phyloP scores from a whole-genome alignment of 1,140 invertebrate genomes.

The Sarcophaga peregrina region DNA sequence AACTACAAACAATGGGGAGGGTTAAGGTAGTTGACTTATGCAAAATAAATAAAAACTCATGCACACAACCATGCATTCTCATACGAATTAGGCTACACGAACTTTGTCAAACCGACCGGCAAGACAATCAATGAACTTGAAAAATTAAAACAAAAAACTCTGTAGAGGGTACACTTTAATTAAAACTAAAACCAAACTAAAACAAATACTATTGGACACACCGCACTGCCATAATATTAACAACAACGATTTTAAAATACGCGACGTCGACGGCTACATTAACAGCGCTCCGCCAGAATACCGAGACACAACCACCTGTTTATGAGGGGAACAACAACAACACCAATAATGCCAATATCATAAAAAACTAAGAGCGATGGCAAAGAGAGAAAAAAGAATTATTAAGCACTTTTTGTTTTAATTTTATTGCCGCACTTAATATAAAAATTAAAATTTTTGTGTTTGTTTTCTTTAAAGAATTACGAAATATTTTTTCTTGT shows the following conservation, averaged over 20 bases:
- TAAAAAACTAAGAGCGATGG: neutral
- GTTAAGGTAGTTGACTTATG: neutral
- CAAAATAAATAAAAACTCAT: conserved; percentile 4
- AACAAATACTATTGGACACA: neutral
- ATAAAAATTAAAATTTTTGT: neutral
- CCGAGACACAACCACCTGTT: neutral
- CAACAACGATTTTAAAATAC: no score
- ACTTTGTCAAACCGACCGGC: neutral
- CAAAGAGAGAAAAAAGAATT: neutral
- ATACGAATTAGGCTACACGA: neutral
- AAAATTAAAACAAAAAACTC: neutral
- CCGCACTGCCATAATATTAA: no score
- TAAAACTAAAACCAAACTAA: neutral
- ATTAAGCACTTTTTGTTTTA: neutral
- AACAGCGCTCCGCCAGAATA: neutral
- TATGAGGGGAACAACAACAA: neutral
- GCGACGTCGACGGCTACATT: neutral
- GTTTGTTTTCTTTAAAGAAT: neutral
- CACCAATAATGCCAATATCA: neutral
- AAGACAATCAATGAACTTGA: neutral
- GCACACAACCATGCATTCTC: neutral
- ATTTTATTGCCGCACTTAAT: neutral
- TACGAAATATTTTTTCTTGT: neutral
- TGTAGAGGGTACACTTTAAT: neutral
- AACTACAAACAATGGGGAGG: neutral